These are phyloP conservation scores for Lemur catta DNA, from an alignment of 2,797 vertebrate genomes.

Conservation along the genomic window DNA sequence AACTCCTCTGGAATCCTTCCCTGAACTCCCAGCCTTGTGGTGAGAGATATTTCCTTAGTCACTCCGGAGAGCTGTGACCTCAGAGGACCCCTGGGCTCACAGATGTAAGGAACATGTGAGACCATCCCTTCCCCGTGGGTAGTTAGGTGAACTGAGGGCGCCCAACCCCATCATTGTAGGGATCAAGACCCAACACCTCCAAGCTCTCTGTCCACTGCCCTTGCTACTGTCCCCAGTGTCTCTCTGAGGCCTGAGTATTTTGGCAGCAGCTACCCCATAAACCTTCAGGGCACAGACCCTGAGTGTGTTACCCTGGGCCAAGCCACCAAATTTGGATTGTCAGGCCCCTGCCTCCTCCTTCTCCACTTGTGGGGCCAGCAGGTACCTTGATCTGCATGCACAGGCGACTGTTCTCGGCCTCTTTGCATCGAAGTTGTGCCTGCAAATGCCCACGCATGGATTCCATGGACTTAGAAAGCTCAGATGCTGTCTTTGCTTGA, in stretches of 20 bases:
- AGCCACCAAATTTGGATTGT: neutral
- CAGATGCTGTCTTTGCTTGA: constrained; percentile 86
- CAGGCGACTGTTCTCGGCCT: constrained; percentile 92
- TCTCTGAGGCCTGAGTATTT: neutral
- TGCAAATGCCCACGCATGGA: constrained; percentile 90
- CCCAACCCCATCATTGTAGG: neutral
- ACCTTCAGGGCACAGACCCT: neutral
- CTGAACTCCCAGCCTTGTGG: neutral
- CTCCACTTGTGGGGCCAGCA: fast-evolving
- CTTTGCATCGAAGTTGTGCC: constrained; percentile 90
- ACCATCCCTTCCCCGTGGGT: neutral
- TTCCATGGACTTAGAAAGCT: constrained; percentile 91
- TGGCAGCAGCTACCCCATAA: neutral
- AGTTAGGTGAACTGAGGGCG: neutral
- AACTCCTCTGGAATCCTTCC: neutral
- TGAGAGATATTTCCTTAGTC: neutral
- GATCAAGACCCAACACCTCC: neutral
- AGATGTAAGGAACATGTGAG: neutral
- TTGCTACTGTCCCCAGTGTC: neutral
- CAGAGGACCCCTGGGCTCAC: neutral
- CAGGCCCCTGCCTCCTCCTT: neutral
- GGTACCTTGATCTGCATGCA: constrained; percentile 90
- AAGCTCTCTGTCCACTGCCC: neutral
- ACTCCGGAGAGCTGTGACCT: neutral
- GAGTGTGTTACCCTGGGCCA: neutral